Conservation (phyloP, 2,797 vertebrate genomes). For the Hydrolagus colliei region DNA sequence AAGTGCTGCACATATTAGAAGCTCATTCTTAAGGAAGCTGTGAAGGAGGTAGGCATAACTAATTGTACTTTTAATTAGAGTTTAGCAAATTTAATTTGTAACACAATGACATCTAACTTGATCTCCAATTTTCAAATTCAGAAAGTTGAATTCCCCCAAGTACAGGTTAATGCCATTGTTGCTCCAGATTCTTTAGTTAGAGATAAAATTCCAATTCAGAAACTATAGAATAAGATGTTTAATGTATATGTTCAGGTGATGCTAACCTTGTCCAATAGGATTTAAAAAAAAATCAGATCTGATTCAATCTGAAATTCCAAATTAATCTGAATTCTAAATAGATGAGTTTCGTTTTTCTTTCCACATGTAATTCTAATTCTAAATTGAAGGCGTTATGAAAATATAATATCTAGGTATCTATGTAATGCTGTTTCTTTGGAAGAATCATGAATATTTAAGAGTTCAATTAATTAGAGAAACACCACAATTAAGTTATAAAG, state of each 20-base stretch:
- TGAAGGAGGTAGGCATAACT: slow-evolving; percentile 16
- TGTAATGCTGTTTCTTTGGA: too few species aligned
- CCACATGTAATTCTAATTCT: not conserved
- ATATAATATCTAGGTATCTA: not conserved
- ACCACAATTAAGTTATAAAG: too few species aligned
- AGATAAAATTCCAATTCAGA: not conserved
- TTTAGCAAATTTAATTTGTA: slow-evolving; percentile 27
- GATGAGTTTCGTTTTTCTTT: not conserved
- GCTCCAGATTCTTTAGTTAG: not conserved
- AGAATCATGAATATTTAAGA: too few species aligned
- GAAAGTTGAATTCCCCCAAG: not conserved
- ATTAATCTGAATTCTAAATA: not conserved
- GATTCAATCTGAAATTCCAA: not conserved
- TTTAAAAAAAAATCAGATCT: too few species aligned
- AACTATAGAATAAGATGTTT: not conserved
- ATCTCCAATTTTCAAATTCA: slow-evolving; percentile 20
- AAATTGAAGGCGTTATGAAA: not conserved
- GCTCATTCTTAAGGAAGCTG: not conserved
- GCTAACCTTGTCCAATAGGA: too few species aligned
- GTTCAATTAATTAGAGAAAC: too few species aligned
- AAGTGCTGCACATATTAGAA: not conserved
- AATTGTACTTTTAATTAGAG: slow-evolving; percentile 26
- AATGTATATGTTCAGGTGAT: too few species aligned
- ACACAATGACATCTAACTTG: not conserved
- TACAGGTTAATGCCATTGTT: not conserved